Base-by-base conservation (phyloP, 2,113 vertebrate genomes). In the Corythornis vintsioides region DNA sequence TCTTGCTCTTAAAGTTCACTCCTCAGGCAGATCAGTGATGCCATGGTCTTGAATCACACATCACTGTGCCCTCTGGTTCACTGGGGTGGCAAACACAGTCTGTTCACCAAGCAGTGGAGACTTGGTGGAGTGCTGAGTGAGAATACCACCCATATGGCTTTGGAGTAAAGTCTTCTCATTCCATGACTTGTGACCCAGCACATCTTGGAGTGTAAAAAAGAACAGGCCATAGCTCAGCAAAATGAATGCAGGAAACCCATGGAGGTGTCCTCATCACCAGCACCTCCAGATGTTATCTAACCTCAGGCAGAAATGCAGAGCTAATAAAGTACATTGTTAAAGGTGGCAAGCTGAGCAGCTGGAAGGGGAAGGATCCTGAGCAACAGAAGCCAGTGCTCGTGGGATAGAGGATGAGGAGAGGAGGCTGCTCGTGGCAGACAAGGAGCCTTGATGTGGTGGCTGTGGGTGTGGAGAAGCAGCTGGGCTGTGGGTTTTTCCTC, bases 251-350 rank as follows among this genome's bases (percentile, higher is more conserved):
- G 70, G 57, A 84, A 50, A 10, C 7, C 35, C 29, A 6, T 26
- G 28, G 22, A 56, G 31, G 40, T 72, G 12, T 31, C 40, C 59
- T 14, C 8, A 0, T 33, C 1, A 0, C 43, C 38, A 56, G 0
- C 57, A 25, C 60, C 71, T 90, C 74, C 18, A 50, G 33, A 9
- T 47, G 8, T 16, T 19, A 15, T 75, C 25, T 57, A 11, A 78
- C 35, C 48, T 72, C 63, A 12, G 6, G 24, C 10, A 52, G 77
- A 75, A 84, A 40, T 15, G 11, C 31, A 25, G 79, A 50, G 17
- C 48, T 42, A 16, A 29, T 38, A 56, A 81, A 60, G 24, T 9
- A 6, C 48, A 21, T 35, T 1, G 7, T 25, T 59, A 4, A 77
- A 86, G 53, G 29, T 29, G 38, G 35, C 14, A 15, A n/a, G 40